Base-by-base conservation (phyloP, 1,140 invertebrate species). In the Sitobion miscanthi region DNA sequence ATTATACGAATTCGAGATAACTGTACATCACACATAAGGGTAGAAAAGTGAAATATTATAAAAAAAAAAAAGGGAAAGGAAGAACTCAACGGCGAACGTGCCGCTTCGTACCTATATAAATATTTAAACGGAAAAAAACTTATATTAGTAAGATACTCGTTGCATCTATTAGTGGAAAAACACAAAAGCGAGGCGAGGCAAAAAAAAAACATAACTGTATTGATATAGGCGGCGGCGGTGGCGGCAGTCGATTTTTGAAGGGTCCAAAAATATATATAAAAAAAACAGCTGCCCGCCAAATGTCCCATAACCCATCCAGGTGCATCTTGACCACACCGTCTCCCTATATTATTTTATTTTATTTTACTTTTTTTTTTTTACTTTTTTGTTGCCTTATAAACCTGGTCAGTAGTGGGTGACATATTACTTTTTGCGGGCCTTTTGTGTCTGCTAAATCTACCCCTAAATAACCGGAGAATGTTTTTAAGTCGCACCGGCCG, bases 191-290 rank as follows among this genome's bases (percentile, higher is more conserved):
- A 82, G 11, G 83, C 38, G 11, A 88, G 21, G 35, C 38, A 35
- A 42, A 90, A 90, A 88, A 90, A 86, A 93, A 93, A 93, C 38
- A 85, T 93, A 86, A 86, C 82, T 57, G 91, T 93, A 93, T 93
- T 93, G 91, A 93, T 93, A 93, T 93, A 93, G 91, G 91, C 91
- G 91, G 77, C 38, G 91, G 77, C 38, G 91, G 47, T 14, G 91
- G 91, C 91, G 91, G 91, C 91, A 93, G 91, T 93, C 91, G 91
- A 93, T 93, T 93, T 93, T 93, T 93, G 91, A 93, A 93, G 91
- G 91, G 91, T 93, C 91, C 91, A 92, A 92, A 92, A 85, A 92
- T 69, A 69, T 69, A 86, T 86, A 93, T 54, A 90, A 90, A 90
- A 62, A 90, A 62, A 91, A 85, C 91, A 93, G 91, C 91, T 93